Evolutionary conservation across 2,113 vertebrate species (phyloP), one percentile per base, ranked within the genome.

Genomic region (Etheostoma cragini): DNA sequence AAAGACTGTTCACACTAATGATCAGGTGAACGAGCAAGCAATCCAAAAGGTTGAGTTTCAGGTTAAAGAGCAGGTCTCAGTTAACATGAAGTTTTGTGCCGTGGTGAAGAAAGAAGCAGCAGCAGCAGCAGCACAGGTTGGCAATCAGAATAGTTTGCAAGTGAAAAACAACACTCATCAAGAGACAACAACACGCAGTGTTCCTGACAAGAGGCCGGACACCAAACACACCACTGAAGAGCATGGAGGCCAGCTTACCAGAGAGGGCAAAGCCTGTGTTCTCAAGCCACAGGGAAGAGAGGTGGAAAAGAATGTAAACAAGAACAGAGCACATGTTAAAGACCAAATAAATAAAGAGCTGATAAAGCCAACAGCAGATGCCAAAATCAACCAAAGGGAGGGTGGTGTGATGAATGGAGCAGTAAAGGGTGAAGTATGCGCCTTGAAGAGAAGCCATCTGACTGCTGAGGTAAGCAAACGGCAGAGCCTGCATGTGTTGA

Each of bases 41-140:
- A 42, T 65, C 58, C 76, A 86, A 91, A 88, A 87, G n/a, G 82
- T 79, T 81, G 88, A 86, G 67, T 82, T 81, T 78, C 81, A 91
- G 85, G 84, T 83, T 57, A 89, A 88, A 78, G 86, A 86, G 53
- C 78, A 75, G 62, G 73, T 74, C 24, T 60, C 85, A 45, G 78
- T 49, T 30, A 76, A 70, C 61, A 85, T 49, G 33, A 87, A 84
- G 56, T 85, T 70, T 42, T 12, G 33, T 42, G 49, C 33, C 33
- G 14, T 3, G 6, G 14, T 74, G n/a, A 87, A 89, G 83, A 88
- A 58, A 49, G 86, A 89, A 66, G 42, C 38, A 54, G 47, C 35
- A 49, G 63, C 26, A 2, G 30, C 30, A 65, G 57, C n/a, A 67
- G 61, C 61, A 81, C 85, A 88, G 78, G 70, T 70, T 68, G 80